Percentiles rank a stretch among this genome's conserved stretches.
phyloP scores from a whole-genome alignment of 2,888 invertebrate genomes.

The Folsomia candida region DNA sequence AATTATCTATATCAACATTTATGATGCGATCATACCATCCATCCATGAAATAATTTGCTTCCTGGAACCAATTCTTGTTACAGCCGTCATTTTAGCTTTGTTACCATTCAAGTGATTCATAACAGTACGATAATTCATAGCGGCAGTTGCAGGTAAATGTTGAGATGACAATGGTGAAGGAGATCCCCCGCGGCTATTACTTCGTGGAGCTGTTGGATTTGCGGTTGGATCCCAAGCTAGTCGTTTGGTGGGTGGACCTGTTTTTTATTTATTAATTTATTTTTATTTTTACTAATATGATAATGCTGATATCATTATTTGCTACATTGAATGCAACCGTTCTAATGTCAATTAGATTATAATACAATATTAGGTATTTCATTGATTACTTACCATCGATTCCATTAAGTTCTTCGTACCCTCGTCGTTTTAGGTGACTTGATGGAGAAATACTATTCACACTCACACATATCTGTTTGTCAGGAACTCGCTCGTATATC shows the following conservation, averaged over 20 bases:
- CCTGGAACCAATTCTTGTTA: slow-evolving; percentile 70
- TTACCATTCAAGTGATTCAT: slow-evolving; percentile 62
- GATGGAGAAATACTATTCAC: slow-evolving; percentile 56
- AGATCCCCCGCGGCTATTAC: slow-evolving; percentile 51
- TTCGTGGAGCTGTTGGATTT: slow-evolving; percentile 36
- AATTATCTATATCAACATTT: slow-evolving; percentile 60
- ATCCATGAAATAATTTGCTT: slow-evolving; percentile 92
- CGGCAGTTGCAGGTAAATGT: slow-evolving; percentile 43
- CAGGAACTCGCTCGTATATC: slow-evolving; percentile 79
- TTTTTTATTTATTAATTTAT: background rate
- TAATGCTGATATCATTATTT: too few relatives aligned
- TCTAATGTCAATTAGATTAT: slow-evolving; percentile 2
- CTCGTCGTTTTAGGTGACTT: slow-evolving; percentile 72
- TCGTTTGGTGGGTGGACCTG: slow-evolving; percentile 71
- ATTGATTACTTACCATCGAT: slow-evolving; percentile 69
- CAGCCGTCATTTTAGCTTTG: slow-evolving; percentile 71
- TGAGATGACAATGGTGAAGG: slow-evolving; percentile 47
- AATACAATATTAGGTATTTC: background rate
- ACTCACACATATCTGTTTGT: slow-evolving; percentile 66
- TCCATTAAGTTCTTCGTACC: slow-evolving; percentile 85
- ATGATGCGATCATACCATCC: too few relatives aligned
- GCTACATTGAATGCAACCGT: background rate
- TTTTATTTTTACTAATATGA: background rate
- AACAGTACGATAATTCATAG: slow-evolving; percentile 53
- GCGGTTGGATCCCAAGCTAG: slow-evolving; percentile 55